phyloP scores from a whole-genome alignment of 2,888 invertebrate species.

The Ernsta delagoae region DNA sequence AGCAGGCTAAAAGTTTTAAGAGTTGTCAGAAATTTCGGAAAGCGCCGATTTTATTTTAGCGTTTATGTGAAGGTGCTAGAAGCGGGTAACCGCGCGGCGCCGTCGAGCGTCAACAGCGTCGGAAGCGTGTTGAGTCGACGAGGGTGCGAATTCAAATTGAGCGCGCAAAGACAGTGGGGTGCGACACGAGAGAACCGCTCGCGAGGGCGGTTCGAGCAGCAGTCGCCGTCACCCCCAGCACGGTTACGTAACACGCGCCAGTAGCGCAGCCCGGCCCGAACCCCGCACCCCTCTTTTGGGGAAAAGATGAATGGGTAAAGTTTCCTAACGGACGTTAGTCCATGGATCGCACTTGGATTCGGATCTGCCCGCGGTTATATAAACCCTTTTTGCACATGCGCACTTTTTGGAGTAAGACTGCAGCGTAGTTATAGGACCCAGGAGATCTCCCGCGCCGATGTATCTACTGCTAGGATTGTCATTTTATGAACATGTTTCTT shows the following conservation, averaged over 20 bases:
- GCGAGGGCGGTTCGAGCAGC: constrained; percentile 61
- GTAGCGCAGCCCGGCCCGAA: constrained; percentile 69
- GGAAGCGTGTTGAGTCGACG: constrained; percentile 36
- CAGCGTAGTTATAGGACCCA: constrained; percentile 41
- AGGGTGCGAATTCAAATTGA: constrained; percentile 46
- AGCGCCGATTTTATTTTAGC: constrained; percentile 50
- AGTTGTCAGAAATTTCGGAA: constrained; percentile 45
- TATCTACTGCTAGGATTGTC: not conserved
- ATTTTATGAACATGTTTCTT: not conserved
- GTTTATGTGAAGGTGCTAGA: not conserved
- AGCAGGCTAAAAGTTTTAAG: not conserved
- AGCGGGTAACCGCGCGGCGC: constrained; percentile 16
- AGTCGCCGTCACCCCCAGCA: constrained; percentile 61
- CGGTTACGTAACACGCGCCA: constrained; percentile 72
- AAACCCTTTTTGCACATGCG: constrained; percentile 68
- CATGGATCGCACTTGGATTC: constrained; percentile 71
- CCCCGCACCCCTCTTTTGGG: constrained; percentile 77
- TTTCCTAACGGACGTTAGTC: constrained; percentile 78
- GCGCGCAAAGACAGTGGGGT: constrained; percentile 45
- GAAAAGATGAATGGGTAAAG: constrained; percentile 83
- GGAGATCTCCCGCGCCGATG: constrained; percentile 53
- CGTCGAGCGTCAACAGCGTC: constrained; percentile 12
- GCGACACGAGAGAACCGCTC: constrained; percentile 55
- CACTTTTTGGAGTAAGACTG: constrained; percentile 37
- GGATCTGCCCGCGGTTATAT: constrained; percentile 71